A percentile compares a stretch with the other conserved stretches of the same genome.
Conservation (phyloP, 2,888 invertebrate genomes). For the Cryptocheilus praepositus region DNA sequence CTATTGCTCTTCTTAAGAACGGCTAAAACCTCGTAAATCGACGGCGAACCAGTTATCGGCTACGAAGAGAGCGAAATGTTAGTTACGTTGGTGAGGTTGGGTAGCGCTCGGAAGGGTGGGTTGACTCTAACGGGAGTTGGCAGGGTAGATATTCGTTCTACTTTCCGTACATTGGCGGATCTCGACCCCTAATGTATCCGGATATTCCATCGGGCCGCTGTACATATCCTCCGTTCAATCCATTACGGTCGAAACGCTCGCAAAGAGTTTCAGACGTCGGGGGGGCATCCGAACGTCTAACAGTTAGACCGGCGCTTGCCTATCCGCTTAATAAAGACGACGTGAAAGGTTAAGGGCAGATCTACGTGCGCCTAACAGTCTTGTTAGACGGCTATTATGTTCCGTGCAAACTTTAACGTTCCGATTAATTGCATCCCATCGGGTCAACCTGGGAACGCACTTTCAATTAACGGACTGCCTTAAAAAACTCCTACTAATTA, state of each 20-base stretch:
- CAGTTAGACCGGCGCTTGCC: slow-evolving; percentile 5
- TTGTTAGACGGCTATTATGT: too few species aligned
- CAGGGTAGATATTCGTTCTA: slow-evolving; percentile 49
- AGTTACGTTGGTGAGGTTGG: slow-evolving; percentile 52
- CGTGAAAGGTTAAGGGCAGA: too few species aligned
- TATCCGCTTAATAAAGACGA: slow-evolving; percentile 5
- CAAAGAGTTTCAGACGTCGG: slow-evolving; percentile 20
- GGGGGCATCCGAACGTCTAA: slow-evolving; percentile 18
- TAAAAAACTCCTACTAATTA: too few species aligned
- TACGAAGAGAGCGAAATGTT: slow-evolving; percentile 56
- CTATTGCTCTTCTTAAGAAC: slow-evolving; percentile 34
- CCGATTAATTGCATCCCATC: too few species aligned
- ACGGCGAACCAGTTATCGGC: slow-evolving; percentile 57
- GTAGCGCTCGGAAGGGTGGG: slow-evolving; percentile 32
- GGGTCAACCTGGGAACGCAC: too few species aligned
- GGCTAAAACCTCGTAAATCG: slow-evolving; percentile 53
- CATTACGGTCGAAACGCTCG: slow-evolving; percentile 31
- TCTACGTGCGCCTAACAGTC: too few species aligned
- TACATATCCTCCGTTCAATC: slow-evolving; percentile 23
- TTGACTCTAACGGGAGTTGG: slow-evolving; percentile 30
- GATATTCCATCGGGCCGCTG: slow-evolving; percentile 38
- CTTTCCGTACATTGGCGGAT: slow-evolving; percentile 45
- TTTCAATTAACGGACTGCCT: too few species aligned
- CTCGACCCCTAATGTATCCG: slow-evolving; percentile 42
- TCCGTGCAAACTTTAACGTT: too few species aligned